Conservation (phyloP, 2,797 vertebrate species). For the Cyprinella venusta region DNA sequence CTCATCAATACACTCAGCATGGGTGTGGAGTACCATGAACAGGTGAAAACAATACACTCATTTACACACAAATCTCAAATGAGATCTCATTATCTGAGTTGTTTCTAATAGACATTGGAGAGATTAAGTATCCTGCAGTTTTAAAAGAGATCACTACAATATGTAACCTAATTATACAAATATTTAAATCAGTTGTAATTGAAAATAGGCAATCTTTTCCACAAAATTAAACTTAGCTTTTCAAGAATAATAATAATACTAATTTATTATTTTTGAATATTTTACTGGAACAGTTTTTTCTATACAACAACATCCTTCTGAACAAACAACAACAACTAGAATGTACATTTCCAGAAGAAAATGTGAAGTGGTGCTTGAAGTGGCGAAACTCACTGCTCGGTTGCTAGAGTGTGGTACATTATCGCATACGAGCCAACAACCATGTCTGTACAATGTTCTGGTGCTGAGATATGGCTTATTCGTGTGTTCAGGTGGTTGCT, state of each 20-base stretch:
- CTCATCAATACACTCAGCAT: conserved; percentile 96
- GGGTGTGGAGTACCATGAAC: conserved; percentile 96
- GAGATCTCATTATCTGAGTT: not conserved
- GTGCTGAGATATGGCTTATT: no score
- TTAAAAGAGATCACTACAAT: not conserved
- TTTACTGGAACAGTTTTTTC: not conserved
- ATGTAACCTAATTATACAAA: not conserved
- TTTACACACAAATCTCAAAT: not conserved
- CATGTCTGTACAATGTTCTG: no score
- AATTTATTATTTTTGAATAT: not conserved
- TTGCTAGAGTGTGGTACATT: no score
- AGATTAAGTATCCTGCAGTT: not conserved
- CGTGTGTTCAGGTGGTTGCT: no score
- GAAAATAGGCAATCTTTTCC: not conserved
- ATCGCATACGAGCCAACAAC: no score
- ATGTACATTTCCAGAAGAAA: no score
- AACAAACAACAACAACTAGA: no score
- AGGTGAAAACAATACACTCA: conserved; percentile 75
- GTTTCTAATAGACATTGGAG: not conserved
- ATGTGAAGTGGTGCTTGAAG: no score
- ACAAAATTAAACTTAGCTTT: not conserved
- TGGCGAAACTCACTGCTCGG: no score
- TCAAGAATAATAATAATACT: not conserved
- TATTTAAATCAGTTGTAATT: not conserved
- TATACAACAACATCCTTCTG: not conserved